Base-by-base conservation (phyloP, 1,140 invertebrate species). In the Megalonaias nervosa region DNA sequence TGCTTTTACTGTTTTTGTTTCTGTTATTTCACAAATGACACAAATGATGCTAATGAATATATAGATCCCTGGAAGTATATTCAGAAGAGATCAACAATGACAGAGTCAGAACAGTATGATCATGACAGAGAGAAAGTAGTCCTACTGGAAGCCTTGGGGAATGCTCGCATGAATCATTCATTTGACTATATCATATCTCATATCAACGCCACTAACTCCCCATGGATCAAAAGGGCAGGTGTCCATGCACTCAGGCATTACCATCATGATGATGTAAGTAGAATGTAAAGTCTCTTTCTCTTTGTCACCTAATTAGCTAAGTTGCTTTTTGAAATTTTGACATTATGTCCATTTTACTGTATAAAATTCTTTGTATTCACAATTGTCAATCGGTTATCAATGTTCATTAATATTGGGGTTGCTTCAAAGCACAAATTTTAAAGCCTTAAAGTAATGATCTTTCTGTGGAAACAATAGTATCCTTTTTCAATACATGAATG, bases 111-210 rank as follows among this genome's bases (percentile, higher is more conserved):
- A 19, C 19, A 59, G 3, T 26, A 72, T 12, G 48, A 26, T 11
- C 56, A 80, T 62, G 79, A 82, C 65, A 56, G 23, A 17, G 59
- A 64, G 38, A 75, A 77, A 23, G 82, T 83, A 14, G 67, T 78
- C n/a, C 61, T 81, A 23, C 60, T 83, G 13, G 79, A 78, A n/a
- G 31, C 82, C 17, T 57, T 83, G 2, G 82, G 82, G 19, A 83
- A 83, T 67, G 79, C 76, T 55, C 57, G 69, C 21, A 55, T 79
- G 14, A 59, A 73, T 58, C 64, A 65, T 31, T 83, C 82, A 57
- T 83, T 74, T 59, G 79, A 81, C 16, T 75, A 79, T 73, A 83
- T 83, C 57, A 71, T 79, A 38, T 83, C 82, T 21, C 79, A 83
- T 60, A 77, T 83, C 60, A 83, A 83, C 56, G 57, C 65, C 31